Conservation (phyloP, 2,797 vertebrate species). For the Mastacembelus armatus region DNA sequence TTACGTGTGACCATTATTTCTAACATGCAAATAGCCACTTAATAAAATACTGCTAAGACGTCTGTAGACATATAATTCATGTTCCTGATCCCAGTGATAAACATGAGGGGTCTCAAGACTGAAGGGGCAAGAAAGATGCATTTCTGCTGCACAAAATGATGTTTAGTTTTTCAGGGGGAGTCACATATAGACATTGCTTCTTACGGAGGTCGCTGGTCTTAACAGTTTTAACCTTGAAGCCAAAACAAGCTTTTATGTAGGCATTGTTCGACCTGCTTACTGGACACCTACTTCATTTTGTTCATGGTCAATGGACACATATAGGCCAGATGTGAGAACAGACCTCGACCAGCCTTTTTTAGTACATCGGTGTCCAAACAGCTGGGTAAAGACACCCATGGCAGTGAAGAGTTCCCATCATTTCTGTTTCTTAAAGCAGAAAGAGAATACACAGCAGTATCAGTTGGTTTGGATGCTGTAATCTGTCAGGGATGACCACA, state of each 20-base stretch:
- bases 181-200: too few relatives aligned
- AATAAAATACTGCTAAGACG: not conserved
- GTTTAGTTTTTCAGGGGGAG: too few relatives aligned
- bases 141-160: too few relatives aligned
- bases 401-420: not conserved
- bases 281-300: not conserved
- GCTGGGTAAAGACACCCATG: not conserved
- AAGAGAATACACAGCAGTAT: too few relatives aligned
- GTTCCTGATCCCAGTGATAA: too few relatives aligned
- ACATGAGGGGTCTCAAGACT: too few relatives aligned
- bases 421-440: not conserved
- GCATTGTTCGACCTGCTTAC: too few relatives aligned
- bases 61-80: too few relatives aligned
- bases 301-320: not conserved
- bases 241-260: too few relatives aligned
- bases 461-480: not conserved
- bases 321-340: not conserved
- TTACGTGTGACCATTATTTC: not conserved
- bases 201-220: too few relatives aligned
- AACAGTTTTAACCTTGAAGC: too few relatives aligned
- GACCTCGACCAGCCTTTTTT: not conserved
- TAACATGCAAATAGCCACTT: not conserved
- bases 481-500: not conserved
- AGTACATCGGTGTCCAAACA: not conserved
- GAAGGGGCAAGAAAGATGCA: not conserved